Evolutionary conservation across 2,797 vertebrate species (phyloP).

Genomic region (Pogoniulus pusillus): DNA sequence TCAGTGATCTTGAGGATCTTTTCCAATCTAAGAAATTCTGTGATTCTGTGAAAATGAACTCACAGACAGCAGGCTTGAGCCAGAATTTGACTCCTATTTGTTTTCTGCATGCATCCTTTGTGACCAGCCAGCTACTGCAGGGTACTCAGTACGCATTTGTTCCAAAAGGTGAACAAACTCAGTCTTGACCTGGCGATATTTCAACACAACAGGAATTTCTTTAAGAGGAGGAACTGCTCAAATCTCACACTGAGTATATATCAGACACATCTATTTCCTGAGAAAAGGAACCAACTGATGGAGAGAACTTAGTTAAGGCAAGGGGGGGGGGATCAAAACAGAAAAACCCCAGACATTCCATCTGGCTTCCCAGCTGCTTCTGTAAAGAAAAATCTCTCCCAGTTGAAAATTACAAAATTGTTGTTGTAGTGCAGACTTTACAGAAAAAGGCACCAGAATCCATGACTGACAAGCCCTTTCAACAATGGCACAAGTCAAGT

Average conservation of each 20-base stretch:
- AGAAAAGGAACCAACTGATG: background rate
- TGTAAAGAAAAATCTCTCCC: slow-evolving; percentile 10
- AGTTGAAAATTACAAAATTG: slow-evolving; percentile 52
- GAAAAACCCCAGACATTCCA: background rate
- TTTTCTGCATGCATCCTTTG: background rate
- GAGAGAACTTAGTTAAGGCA: background rate
- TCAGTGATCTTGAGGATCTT: no score
- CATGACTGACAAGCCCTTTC: background rate
- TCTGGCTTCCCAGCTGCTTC: slow-evolving; percentile 64
- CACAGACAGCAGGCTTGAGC: background rate
- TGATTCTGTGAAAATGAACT: no score
- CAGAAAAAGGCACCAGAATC: background rate
- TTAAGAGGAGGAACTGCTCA: background rate
- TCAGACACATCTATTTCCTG: background rate
- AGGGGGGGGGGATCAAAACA: background rate
- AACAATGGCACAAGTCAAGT: slow-evolving; percentile 32
- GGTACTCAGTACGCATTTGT: accelerated
- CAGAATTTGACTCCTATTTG: background rate
- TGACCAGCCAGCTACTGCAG: background rate
- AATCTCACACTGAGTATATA: background rate
- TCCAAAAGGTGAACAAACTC: background rate
- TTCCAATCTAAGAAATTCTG: no score
- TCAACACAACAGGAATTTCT: background rate
- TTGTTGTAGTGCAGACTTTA: slow-evolving; percentile 40
- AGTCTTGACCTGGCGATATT: background rate